Base-by-base conservation (phyloP, 2,888 invertebrate genomes). In the Chamaedrilus cognettii region DNA sequence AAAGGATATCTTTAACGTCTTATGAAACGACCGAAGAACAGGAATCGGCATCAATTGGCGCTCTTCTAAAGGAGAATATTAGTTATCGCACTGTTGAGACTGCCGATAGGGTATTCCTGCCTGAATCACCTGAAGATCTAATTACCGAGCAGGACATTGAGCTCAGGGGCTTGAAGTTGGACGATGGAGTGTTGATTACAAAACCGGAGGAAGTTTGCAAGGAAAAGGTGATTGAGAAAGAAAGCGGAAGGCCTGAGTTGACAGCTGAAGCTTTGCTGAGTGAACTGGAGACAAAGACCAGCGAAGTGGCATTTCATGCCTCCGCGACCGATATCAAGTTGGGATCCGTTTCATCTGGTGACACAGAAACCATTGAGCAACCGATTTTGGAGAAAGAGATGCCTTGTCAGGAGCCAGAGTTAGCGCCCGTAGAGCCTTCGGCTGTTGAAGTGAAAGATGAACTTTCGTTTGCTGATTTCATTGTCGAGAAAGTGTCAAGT, bases 231-330 rank as follows among this genome's bases (percentile, higher is more conserved):
- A n/a, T n/a, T n/a, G n/a, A n/a, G n/a, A n/a, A n/a, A n/a, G n/a
- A n/a, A n/a, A n/a, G n/a, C n/a, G n/a, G n/a, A n/a, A n/a, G n/a
- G n/a, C n/a, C n/a, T n/a, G n/a, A n/a, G n/a, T n/a, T n/a, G n/a
- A n/a, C n/a, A n/a, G n/a, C n/a, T n/a, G n/a, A n/a, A n/a, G n/a
- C n/a, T n/a, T n/a, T n/a, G n/a, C n/a, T n/a, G n/a, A n/a, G n/a
- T n/a, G n/a, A n/a, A n/a, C n/a, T n/a, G n/a, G n/a, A n/a, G n/a
- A n/a, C n/a, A n/a, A n/a, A n/a, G n/a, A n/a, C n/a, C 19, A 42
- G 42, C 42, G 55, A 52, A 52, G 55, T 52, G 11, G 55, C 55
- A 52, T 7, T 52, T 52, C 15, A 52, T 15, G 55, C 19, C 19
- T 7, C 11, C 19, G 7, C 42, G 19, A 42, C 7, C 19, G 42